Base-by-base conservation (phyloP, 1,140 invertebrate species). In the Drosophila malerkotliana region DNA sequence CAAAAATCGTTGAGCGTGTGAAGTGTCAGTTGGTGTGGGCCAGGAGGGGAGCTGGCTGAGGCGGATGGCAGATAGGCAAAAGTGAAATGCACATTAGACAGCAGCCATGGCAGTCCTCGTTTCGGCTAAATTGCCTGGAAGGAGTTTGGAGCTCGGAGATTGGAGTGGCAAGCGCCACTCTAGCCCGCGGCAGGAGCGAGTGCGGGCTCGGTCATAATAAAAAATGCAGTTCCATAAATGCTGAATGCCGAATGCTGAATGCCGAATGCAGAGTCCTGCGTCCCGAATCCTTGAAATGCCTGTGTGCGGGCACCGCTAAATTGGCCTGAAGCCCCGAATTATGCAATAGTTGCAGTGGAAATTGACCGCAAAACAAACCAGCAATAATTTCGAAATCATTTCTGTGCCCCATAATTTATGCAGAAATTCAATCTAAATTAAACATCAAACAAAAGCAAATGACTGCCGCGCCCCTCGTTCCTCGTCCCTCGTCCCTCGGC, bases 351-450 rank as follows among this genome's bases (percentile, higher is more conserved):
- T 68, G 30, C 63, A 56, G 63, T 48, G 39, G 26, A 69, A 69
- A 69, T 69, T 69, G 75, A 61, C 79, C 79, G 32, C 79, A 81
- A 64, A 78, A 69, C 66, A 72, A 77, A 59, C 79, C 68, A 68
- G 63, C 63, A 82, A 78, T 57, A 49, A 77, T 76, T 80, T 76
- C 44, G 44, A 55, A 66, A 59, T 72, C 75, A 81, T 82, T 82
- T 82, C 52, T 68, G 30, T 53, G 58, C 34, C 21, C 34, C 49
- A 74, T 78, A 73, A 81, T 82, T 68, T 82, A 81, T 77, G 79
- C 62, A 78, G 58, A 78, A 78, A 82, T 78, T 64, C 79, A 82
- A 81, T 82, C 74, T 73, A 81, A 81, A 81, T 81, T 82, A 81
- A 78, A 82, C 72, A 82, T 81, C 63, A 69, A 69, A 68, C 62